Percentiles rank a stretch among this genome's conserved stretches.
phyloP scores from a whole-genome alignment of 2,888 invertebrate species.

The Philonicus albiceps region DNA sequence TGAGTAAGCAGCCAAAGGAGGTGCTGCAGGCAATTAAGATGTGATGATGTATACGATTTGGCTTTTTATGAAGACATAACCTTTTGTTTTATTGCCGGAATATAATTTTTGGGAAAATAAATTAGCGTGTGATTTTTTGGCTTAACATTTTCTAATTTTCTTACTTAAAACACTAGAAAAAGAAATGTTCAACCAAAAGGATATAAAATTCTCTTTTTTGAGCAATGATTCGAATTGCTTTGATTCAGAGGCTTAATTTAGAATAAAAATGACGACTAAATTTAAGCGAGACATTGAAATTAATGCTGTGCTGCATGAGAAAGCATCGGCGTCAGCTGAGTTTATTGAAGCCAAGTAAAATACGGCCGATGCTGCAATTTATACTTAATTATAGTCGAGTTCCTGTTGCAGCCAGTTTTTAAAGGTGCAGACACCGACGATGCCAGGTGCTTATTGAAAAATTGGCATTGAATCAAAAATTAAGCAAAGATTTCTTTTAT shows the following conservation, averaged over 20 bases:
- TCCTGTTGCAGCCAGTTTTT: neutral
- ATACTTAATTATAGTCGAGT: constrained; percentile 3
- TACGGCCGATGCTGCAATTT: neutral
- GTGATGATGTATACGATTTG: neutral
- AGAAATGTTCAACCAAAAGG: neutral
- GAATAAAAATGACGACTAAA: neutral
- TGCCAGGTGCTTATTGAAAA: neutral
- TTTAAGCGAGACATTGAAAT: neutral
- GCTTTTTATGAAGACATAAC: neutral
- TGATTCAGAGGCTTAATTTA: neutral
- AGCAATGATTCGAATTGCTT: neutral
- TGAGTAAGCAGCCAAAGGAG: neutral
- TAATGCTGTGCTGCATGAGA: neutral
- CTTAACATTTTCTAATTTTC: neutral
- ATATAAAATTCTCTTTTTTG: neutral
- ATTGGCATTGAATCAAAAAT: neutral
- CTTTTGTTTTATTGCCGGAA: neutral
- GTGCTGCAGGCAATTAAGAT: neutral
- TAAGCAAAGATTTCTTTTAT: neutral
- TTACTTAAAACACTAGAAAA: neutral
- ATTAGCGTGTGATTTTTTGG: neutral
- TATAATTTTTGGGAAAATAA: neutral
- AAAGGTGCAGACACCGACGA: neutral
- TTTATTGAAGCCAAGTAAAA: neutral
- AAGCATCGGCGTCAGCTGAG: neutral